Base-by-base conservation (phyloP, 2,888 invertebrate genomes). In the Cordilura impudica region DNA sequence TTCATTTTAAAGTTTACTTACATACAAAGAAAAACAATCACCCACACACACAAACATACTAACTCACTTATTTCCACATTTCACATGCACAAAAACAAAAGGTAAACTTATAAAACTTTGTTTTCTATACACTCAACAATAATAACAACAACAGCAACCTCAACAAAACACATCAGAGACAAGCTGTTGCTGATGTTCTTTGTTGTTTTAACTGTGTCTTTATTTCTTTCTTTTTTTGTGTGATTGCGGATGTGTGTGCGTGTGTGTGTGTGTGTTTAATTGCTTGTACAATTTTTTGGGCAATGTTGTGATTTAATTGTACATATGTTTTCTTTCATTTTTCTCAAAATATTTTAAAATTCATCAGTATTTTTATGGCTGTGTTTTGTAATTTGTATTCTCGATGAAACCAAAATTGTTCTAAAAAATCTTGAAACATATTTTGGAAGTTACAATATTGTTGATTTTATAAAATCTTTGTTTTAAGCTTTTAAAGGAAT, bases 111-210 rank as follows among this genome's bases (percentile, higher is more conserved):
- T 74, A 53, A 67, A 67, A 73, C 35, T 74, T 53, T 56, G 70
- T 61, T 51, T 72, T 58, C 60, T 67, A 19, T 66, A 60, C 66
- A 53, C 43, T 58, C 31, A 74, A 60, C 51, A 61, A 45, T 47
- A 61, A 26, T 12, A 29, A 60, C 51, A 58, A 10, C 39, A 35
- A 19, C 31, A 49, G 2, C n/a, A 31, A 12, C 60, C 60, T 54
- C 23, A 35, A 39, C 39, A 31, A 39, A 66, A 43, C 12, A 63
- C 35, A 31, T 63, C 56, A 69, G 56, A 58, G 49, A 58, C 61
- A 70, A 76, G 61, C 63, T 65, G 63, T 63, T 73, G 73, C 65
- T 78, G 78, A 74, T 78, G 72, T 74, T 58, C 73, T 73, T 78
- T 78, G 78, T 74, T 78, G 35, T 78, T 72, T 69, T n/a, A 66